Evolutionary conservation across 2,888 invertebrate genomes (phyloP), one percentile per base, ranked within the genome.

Genomic region (Kuschelorhynchus macadamiae): DNA sequence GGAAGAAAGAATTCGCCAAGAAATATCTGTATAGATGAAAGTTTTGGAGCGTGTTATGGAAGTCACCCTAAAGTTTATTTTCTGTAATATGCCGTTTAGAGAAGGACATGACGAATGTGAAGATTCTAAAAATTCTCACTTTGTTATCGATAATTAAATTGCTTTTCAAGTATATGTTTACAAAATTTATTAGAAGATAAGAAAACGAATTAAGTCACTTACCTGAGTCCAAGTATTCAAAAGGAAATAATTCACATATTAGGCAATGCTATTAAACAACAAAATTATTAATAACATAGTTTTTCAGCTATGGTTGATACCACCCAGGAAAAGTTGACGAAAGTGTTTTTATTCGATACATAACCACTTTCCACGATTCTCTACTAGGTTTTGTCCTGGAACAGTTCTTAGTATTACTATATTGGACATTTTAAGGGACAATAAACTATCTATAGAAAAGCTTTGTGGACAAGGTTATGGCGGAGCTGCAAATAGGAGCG

Each of bases 401-500:
- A 36, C 14, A 11, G 32, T 1, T 25, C 17, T 50, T 14, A 52
- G 52, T 1, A 52, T 4, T 33, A 18, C 12, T 17, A 32, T 52
- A 32, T 33, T n/a, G 30, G 33, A 52, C 7, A 32, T 52, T 14
- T 14, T 32, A 52, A 33, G 2, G 1, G 17, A 50, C 14, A 55
- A 55, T 16, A 30, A 42, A 30, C 12, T 63, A 7, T 21, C 46
- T 8, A 7, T 64, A 33, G 32, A 30, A 41, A 72, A 52, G 14
- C 50, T 47, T 21, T 14, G 53, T 18, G 67, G 57, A 20, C 57
- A 59, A 18, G 67, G 67, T 25, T 47, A 25, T 47, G 60, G 53
- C 30, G 57, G 62, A 18, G 63, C 59, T 21, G 50, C 55, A 7
- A 61, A 55, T 46, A 67, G 63, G 57, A 67, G 59, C 20, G 62